These are phyloP conservation scores for Amphiprion clarkii DNA, from an alignment of 2,797 vertebrate species.

Conservation along the genomic window DNA sequence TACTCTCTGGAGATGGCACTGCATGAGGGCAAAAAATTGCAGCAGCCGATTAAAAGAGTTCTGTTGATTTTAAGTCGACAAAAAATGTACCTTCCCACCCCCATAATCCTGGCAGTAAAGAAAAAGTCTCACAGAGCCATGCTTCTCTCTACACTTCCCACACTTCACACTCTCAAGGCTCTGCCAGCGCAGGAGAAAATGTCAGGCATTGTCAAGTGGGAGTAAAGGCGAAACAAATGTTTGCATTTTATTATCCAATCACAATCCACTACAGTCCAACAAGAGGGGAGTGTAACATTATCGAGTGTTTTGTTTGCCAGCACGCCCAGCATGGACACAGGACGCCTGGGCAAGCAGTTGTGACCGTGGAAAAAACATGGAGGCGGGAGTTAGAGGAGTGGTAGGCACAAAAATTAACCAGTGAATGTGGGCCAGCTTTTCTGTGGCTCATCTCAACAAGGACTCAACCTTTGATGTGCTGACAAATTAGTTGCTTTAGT, in stretches of 20 bases:
- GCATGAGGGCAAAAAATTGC: slow-evolving; percentile 41
- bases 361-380: slow-evolving; percentile 40
- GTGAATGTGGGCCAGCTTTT: slow-evolving; percentile 31
- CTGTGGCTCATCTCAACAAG: slow-evolving; percentile 28
- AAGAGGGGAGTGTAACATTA: slow-evolving; percentile 47
- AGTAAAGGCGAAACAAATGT: slow-evolving; percentile 75
- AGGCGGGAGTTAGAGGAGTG: slow-evolving; percentile 31
- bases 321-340: slow-evolving; percentile 48
- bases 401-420: slow-evolving; percentile 32
- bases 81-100: slow-evolving; percentile 60
- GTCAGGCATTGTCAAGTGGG: slow-evolving; percentile 74
- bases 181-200: slow-evolving; percentile 68
- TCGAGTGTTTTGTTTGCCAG: slow-evolving; percentile 56
- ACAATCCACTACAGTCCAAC: slow-evolving; percentile 54
- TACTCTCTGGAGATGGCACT: slow-evolving; percentile 48
- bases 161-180: slow-evolving; percentile 68
- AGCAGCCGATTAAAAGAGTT: slow-evolving; percentile 50
- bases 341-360: slow-evolving; percentile 39
- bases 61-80: slow-evolving; percentile 56
- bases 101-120: slow-evolving; percentile 60
- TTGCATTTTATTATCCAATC: slow-evolving; percentile 70
- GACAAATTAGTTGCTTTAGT: slow-evolving; percentile 11
- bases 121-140: slow-evolving; percentile 67
- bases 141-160: slow-evolving; percentile 76
- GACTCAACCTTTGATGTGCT: slow-evolving; percentile 18